These are phyloP conservation scores for Augiades crinisus DNA, from an alignment of 2,888 invertebrate genomes.

Conservation along the genomic window DNA sequence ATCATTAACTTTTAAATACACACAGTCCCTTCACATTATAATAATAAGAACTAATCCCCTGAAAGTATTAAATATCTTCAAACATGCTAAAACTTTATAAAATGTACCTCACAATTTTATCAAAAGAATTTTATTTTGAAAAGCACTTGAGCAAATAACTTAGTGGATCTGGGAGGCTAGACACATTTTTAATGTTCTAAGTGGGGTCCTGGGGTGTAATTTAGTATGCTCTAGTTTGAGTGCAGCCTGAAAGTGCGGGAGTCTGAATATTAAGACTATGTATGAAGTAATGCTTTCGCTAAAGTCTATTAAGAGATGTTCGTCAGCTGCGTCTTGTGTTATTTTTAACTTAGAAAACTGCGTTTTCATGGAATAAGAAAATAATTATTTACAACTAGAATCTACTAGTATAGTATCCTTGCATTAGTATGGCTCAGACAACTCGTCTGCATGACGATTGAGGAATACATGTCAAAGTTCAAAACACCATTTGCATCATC, in stretches of 20 bases:
- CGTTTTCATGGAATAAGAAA: too few relatives aligned
- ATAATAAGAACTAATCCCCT: background rate
- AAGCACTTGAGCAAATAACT: slow-evolving; percentile 18
- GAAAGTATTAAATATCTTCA: background rate
- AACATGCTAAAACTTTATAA: background rate
- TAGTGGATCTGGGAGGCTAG: slow-evolving; percentile 26
- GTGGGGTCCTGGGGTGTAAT: slow-evolving; percentile 32
- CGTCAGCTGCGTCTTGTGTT: slow-evolving; percentile 2
- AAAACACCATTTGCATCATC: too few relatives aligned
- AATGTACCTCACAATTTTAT: slow-evolving; percentile 1
- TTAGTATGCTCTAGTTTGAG: slow-evolving; percentile 33
- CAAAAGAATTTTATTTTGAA: slow-evolving; percentile 13
- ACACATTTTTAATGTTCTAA: slow-evolving; percentile 35
- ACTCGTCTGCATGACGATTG: too few relatives aligned
- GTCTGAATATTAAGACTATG: slow-evolving; percentile 35
- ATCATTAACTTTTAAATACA: background rate
- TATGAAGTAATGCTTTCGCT: slow-evolving; percentile 26
- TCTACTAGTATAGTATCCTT: too few relatives aligned
- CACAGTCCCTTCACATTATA: too few relatives aligned
- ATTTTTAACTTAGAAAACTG: background rate
- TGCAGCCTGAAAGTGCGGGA: slow-evolving; percentile 33
- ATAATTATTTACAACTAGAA: too few relatives aligned
- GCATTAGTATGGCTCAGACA: too few relatives aligned
- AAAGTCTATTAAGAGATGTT: slow-evolving; percentile 22
- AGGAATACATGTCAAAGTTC: too few relatives aligned